Evolutionary conservation across 2,113 vertebrate genomes (phyloP).

Genomic region (Leucosticte australis): DNA sequence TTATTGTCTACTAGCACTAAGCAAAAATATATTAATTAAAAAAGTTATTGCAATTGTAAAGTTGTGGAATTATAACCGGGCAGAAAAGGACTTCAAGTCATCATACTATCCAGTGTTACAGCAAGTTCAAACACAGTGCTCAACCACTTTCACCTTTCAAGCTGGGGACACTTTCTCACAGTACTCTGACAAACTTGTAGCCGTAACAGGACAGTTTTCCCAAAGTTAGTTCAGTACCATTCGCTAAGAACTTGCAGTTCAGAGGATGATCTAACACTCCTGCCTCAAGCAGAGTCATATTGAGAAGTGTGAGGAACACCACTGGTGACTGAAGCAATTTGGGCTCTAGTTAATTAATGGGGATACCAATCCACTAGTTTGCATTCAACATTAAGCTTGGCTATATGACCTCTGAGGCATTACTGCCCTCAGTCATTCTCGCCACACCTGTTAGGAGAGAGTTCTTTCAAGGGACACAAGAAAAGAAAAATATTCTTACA

Average conservation of each 20-base stretch:
- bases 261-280: background rate
- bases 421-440: background rate
- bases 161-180: fast-evolving
- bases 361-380: background rate
- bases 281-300: background rate
- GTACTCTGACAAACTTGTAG: background rate
- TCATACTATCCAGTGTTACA: background rate
- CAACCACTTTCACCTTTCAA: background rate
- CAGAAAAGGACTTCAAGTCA: background rate
- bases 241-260: background rate
- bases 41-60: background rate
- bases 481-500: background rate
- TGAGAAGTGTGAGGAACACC: background rate
- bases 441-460: fast-evolving
- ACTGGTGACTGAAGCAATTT: background rate
- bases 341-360: background rate
- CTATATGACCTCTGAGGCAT: background rate
- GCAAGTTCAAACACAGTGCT: background rate
- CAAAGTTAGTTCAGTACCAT: background rate
- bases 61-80: background rate
- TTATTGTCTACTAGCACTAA: background rate
- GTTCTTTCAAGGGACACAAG: background rate
- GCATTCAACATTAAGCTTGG: background rate
- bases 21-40: background rate
- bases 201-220: fast-evolving